phyloP scores from a whole-genome alignment of 2,888 invertebrate genomes.

The Lasioglossum villosulum region DNA sequence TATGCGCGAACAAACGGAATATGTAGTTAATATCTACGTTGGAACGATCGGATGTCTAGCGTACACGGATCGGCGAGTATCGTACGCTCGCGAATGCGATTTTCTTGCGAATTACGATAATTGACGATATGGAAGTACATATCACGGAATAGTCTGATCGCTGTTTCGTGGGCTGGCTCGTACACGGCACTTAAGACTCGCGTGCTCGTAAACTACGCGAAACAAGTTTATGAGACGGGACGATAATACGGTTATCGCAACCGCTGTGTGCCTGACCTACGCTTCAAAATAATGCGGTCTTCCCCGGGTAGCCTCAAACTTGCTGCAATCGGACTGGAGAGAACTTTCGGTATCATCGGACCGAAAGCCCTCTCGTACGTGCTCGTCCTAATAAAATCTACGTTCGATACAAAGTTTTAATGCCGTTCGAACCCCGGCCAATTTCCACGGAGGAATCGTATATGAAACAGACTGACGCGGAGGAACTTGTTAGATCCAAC shows the following conservation, averaged over 20 bases:
- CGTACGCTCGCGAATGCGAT: not conserved
- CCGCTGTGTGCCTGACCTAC: slow-evolving; percentile 62
- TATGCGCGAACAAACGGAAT: not conserved
- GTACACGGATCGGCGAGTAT: slow-evolving; percentile 1
- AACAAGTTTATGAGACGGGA: slow-evolving; percentile 62
- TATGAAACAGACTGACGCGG: not conserved
- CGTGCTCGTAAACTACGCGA: slow-evolving; percentile 61
- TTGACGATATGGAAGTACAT: slow-evolving; percentile 36
- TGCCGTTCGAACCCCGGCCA: not conserved
- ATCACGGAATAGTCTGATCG: slow-evolving; percentile 36
- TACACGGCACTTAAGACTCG: slow-evolving; percentile 56
- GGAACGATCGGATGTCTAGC: not conserved
- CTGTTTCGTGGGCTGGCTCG: slow-evolving; percentile 42
- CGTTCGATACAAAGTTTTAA: slow-evolving; percentile 4
- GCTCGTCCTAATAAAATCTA: slow-evolving; percentile 17
- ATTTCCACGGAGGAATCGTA: not conserved
- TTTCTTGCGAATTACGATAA: slow-evolving; percentile 36
- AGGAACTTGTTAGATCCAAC: not conserved
- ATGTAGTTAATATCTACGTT: not conserved
- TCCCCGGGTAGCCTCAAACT: slow-evolving; percentile 20
- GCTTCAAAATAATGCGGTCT: slow-evolving; percentile 61
- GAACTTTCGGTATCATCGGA: slow-evolving; percentile 18
- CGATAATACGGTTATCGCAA: slow-evolving; percentile 69
- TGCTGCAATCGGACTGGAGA: slow-evolving; percentile 25
- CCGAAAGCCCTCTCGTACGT: not conserved